Base-by-base conservation (phyloP, 1,140 invertebrate species). In the Glossosoma conforme region DNA sequence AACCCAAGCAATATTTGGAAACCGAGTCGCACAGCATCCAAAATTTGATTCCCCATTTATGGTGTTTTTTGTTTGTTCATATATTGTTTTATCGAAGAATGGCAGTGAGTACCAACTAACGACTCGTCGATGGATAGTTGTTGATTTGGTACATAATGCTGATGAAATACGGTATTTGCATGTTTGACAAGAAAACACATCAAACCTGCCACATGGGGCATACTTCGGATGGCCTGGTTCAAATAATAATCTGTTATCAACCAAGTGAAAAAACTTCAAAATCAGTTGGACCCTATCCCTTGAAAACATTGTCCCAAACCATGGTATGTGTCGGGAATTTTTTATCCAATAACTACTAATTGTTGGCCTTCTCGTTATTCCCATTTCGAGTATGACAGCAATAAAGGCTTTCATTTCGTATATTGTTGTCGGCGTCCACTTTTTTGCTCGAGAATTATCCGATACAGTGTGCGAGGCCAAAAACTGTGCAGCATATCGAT, bases 231-330 rank as follows among this genome's bases (percentile, higher is more conserved):
- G 28, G 35, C 52, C 40, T 40, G 33, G 44, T 54, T 38, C 14
- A 42, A 36, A 4, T 46, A 57, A 45, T 32, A 20, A 54, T 41
- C 20, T 42, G 45, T 54, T 54, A 37, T 54, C 45, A 22, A 49
- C 45, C 19, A 54, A 36, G 21, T 54, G 52, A 25, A 54, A 61
- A 58, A 51, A 62, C 25, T 49, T 62, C 6, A 50, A 56, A 46
- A 63, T 21, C 30, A 61, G 43, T 40, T 57, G 50, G 36, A 62
- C 62, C 41, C 57, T 54, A 51, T 61, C 53, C 13, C 56, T 50
- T 15, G 54, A 38, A 49, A 61, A 63, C 60, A 63, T 63, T 58
- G 55, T 45, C 3, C 36, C 21, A 55, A 62, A 64, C 60, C 61
- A 62, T 46, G 60, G 60, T 19, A 64, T 62, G 20, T 50, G n/a